Evolutionary conservation across 2,888 invertebrate species (phyloP), one percentile per base, ranked within the genome.

Genomic region (Idaea straminata): DNA sequence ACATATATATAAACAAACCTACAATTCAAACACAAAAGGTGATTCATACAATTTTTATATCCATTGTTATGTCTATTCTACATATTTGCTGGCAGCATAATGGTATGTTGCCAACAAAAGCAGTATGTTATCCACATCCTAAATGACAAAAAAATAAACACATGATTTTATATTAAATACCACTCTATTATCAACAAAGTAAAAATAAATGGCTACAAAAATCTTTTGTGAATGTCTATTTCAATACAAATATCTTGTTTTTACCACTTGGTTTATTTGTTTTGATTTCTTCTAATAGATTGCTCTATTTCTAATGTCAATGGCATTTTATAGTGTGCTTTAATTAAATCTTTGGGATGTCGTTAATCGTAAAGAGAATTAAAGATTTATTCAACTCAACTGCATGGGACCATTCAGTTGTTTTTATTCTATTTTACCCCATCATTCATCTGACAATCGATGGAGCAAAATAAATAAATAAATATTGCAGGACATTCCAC

Each of bases 71-170:
- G 16, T 61, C 35, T 61, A 47, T 64, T 72, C 60, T 66, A 25
- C 25, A 25, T 25, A 66, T 64, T 69, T 73, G 71, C 67, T 67
- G 69, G 66, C 47, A 47, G 10, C 47, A 47, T 10, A 47, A 25
- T 25, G 25, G 3, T 25, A 25, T 25, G 2, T 25, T 25, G 25
- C 25, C 25, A 25, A 25, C 25, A 25, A 25, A 25, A 25, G 25
- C 25, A 25, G 25, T 25, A 25, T 25, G 25, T 25, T 25, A 25
- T 3, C 47, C 47, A 47, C 13, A 10, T 13, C 13, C 13, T 47
- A 47, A 47, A 13, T 47, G 47, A 47, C 10, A 10, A 47, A 47
- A 10, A 47, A 47, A 47, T 13, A 47, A 47, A 47, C 47, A 47
- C 47, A 47, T 6, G 5, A 7, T 47, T 47, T 47, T 47, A 13